phyloP scores from a whole-genome alignment of 2,888 invertebrate genomes.

The Xiphydria camelus region DNA sequence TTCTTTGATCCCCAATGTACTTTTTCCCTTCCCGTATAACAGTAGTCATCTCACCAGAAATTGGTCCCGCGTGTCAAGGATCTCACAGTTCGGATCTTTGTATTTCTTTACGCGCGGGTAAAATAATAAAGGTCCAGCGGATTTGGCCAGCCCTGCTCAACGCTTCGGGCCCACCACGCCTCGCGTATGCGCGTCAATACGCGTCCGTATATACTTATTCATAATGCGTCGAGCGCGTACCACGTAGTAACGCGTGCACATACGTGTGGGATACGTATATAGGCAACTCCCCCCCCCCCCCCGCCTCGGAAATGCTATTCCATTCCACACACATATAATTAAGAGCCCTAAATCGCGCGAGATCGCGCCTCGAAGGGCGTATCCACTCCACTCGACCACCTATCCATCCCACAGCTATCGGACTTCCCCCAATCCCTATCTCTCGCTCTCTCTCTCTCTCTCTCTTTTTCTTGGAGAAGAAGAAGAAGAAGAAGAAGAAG shows the following conservation, averaged over 20 bases:
- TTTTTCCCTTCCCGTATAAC: too few species aligned
- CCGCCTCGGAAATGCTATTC: constrained; percentile 39
- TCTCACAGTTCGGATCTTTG: constrained; percentile 2
- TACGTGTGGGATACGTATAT: constrained; percentile 3
- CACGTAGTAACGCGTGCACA: constrained; percentile 22
- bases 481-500: too few species aligned
- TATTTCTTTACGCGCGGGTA: constrained; percentile 7
- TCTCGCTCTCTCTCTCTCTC: too few species aligned
- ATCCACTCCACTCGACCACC: constrained; percentile 33
- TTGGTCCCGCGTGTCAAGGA: too few species aligned
- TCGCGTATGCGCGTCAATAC: constrained; percentile 40
- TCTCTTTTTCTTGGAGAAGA: too few species aligned
- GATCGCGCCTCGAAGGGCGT: constrained; percentile 47
- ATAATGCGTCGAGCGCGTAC: constrained; percentile 36
- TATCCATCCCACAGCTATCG: constrained; percentile 39
- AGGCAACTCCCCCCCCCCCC: constrained; percentile 42
- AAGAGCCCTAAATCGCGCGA: constrained; percentile 54
- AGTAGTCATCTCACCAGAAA: too few species aligned
- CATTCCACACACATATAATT: constrained; percentile 50
- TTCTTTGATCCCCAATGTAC: too few species aligned
- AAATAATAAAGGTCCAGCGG: constrained; percentile 2
- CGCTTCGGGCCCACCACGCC: constrained; percentile 47
- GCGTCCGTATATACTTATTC: constrained; percentile 45
- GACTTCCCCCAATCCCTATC: too few species aligned
- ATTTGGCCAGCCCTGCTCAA: constrained; percentile 37